A percentile compares a stretch with the other conserved stretches of the same genome.
These are phyloP conservation scores for Eupithecia subumbrata DNA, from an alignment of 2,888 invertebrate genomes.

Conservation along the genomic window DNA sequence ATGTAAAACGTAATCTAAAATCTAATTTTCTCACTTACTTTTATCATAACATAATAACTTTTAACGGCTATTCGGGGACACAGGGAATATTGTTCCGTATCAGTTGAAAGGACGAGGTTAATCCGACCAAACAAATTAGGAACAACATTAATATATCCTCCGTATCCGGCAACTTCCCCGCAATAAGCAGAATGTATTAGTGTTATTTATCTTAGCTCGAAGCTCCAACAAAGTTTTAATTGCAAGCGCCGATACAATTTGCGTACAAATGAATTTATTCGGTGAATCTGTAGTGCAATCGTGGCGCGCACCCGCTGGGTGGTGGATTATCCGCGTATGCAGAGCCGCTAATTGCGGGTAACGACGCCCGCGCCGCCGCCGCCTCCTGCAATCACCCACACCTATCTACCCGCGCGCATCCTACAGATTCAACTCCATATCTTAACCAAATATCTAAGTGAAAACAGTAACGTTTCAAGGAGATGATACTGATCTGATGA, in stretches of 20 bases:
- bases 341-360: slow-evolving; percentile 80
- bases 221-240: slow-evolving; percentile 84
- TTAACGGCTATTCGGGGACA: slow-evolving; percentile 63
- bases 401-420: slow-evolving; percentile 27
- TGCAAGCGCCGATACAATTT: slow-evolving; percentile 84
- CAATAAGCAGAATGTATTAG: slow-evolving; percentile 84
- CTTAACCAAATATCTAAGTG: slow-evolving; percentile 24
- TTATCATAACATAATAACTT: slow-evolving; percentile 47
- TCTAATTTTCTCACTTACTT: slow-evolving; percentile 34
- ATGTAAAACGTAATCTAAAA: slow-evolving; percentile 29
- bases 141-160: slow-evolving; percentile 83
- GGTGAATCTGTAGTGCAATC: slow-evolving; percentile 81
- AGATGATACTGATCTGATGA: slow-evolving; percentile 10
- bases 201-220: slow-evolving; percentile 83
- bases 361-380: slow-evolving; percentile 58
- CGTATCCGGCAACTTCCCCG: slow-evolving; percentile 79
- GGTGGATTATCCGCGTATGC: slow-evolving; percentile 78
- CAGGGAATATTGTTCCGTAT: slow-evolving; percentile 67
- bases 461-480: slow-evolving; percentile 11
- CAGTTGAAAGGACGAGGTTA: slow-evolving; percentile 74
- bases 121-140: slow-evolving; percentile 82
- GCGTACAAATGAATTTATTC: slow-evolving; percentile 84
- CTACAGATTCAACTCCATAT: slow-evolving; percentile 22
- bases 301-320: slow-evolving; percentile 51
- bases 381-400: slow-evolving; percentile 46